These are phyloP conservation scores for Rhabdomys dilectus DNA, from an alignment of 2,113 vertebrate species.

Conservation along the genomic window DNA sequence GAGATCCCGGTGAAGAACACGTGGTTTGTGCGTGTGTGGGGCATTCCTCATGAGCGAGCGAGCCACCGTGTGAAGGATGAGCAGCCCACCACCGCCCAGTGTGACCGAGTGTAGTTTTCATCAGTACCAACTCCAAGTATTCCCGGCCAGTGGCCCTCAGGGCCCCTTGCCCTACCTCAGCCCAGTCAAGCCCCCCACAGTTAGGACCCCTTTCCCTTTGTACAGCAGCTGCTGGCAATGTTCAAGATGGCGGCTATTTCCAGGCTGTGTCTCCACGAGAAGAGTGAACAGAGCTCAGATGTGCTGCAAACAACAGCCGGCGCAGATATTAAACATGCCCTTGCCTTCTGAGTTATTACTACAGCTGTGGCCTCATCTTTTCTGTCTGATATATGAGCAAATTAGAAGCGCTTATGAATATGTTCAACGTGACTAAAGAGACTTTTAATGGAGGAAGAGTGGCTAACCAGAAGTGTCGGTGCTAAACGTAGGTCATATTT, in stretches of 20 bases:
- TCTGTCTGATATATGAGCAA: neutral
- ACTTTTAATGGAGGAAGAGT: neutral
- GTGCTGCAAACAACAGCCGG: neutral
- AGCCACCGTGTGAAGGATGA: neutral
- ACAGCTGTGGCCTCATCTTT: neutral
- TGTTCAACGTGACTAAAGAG: neutral
- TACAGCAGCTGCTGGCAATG: neutral
- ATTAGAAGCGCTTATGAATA: neutral
- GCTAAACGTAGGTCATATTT: neutral
- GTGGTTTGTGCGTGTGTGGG: neutral
- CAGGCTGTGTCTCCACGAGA: neutral
- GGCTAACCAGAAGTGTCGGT: neutral
- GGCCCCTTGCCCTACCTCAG: too few species aligned
- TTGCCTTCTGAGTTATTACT: neutral
- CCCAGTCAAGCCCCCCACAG: too few species aligned
- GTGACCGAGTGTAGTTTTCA: neutral
- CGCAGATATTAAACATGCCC: neutral
- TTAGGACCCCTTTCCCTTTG: neutral
- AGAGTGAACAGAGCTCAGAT: neutral
- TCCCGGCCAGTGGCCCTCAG: neutral
- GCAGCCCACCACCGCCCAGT: neutral
- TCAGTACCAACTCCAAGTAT: neutral
- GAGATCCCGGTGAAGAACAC: neutral
- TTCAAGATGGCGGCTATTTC: neutral
- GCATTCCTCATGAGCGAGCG: neutral